phyloP scores from a whole-genome alignment of 2,113 vertebrate genomes.

The Galbula dea region DNA sequence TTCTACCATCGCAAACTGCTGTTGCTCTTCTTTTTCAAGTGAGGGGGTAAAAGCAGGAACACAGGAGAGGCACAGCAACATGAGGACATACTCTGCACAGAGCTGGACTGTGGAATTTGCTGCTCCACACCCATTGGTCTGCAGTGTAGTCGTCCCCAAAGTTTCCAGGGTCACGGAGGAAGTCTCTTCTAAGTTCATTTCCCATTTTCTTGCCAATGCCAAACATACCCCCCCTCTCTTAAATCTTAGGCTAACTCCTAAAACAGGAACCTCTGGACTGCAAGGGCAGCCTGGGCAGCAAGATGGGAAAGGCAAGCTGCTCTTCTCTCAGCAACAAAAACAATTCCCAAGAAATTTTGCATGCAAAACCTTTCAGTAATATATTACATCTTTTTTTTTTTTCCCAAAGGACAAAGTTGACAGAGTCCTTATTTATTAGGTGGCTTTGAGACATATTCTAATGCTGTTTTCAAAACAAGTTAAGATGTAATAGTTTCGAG shows the following conservation, averaged over 20 bases:
- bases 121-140: not conserved
- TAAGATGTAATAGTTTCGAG: not conserved
- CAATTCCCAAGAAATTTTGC: not conserved
- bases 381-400: not conserved
- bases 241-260: slow-evolving; percentile 8
- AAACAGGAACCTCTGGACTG: slow-evolving; percentile 11
- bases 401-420: not conserved
- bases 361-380: not conserved
- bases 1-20: not conserved
- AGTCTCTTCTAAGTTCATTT: slow-evolving; percentile 47
- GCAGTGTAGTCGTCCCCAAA: not conserved
- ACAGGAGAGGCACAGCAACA: not conserved
- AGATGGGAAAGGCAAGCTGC: not conserved
- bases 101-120: not conserved
- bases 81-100: rapidly evolving
- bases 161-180: slow-evolving; percentile 28
- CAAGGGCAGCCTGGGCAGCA: not conserved
- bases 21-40: not conserved
- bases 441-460: not conserved
- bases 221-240: not conserved
- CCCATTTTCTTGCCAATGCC: not conserved
- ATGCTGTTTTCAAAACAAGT: slow-evolving; percentile 35
- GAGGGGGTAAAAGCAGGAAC: rapidly evolving
- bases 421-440: not conserved
- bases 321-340: not conserved